Base-by-base conservation (phyloP, 1,140 invertebrate genomes). In the Lerema accius region DNA sequence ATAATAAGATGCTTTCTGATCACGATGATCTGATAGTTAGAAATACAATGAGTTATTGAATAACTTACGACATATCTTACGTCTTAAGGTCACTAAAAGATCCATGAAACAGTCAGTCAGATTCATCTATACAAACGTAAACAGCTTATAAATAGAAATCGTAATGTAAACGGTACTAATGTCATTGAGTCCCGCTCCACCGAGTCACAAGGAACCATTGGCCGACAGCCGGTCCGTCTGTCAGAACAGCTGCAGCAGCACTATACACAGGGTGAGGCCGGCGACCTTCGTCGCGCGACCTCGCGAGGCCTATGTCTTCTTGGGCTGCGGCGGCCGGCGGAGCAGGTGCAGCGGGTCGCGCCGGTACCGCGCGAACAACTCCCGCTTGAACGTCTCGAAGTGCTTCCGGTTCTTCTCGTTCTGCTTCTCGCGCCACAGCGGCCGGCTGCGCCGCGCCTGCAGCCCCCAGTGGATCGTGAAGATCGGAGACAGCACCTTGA, bases 401-500 rank as follows among this genome's bases (percentile, higher is more conserved):
- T 95, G 93, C 65, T 95, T 95, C 37, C 96, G 87, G 84, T 98
- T 97, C 62, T 94, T 92, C 63, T 94, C 95, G 86, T 97, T 97
- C 76, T 97, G 96, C 59, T 95, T 93, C 82, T 97, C 96, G 15
- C 96, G 91, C 96, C 96, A 97, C 0, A 94, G 92, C 0, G 96
- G 96, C 17, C 96, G 91, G 11, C 93, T 93, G 65, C 94, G 94
- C 63, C 95, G 94, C 6, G 94, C 93, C 80, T 96, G 97, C 7
- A 98, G 91, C 0, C 97, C 97, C 95, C 96, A 97, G 82, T 98
- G 97, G 3, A 96, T 95, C 0, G 97, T 96, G 84, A 98, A 99
- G 37, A 97, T 95, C 0, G 97, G 97, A 0, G 97, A 96, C 2
- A 98, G 92, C 0, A 99, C 97, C 72, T 94, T 93, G 88, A 99